Base-by-base conservation (phyloP, 2,113 vertebrate genomes). In the Eudyptes chrysolophus region DNA sequence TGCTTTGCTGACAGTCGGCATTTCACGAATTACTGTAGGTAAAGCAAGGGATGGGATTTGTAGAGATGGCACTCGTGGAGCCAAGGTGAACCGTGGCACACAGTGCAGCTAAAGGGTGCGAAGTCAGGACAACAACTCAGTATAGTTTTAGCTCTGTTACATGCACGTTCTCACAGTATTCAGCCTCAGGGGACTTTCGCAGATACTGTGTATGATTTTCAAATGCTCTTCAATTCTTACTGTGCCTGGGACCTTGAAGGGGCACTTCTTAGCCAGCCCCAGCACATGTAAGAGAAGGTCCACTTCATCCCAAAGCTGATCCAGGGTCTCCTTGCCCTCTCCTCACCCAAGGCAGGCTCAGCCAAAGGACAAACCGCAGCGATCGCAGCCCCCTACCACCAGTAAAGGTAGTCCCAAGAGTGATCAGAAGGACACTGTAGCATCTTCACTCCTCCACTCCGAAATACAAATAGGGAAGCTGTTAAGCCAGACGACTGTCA, bases 51-150 rank as follows among this genome's bases (percentile, higher is more conserved):
- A 74, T 13, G 38, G 44, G 66, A 42, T 22, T 16, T 22, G 4
- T 2, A 13, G 65, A 32, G 55, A 10, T 7, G 40, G 61, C 34
- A 52, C 16, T 27, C 0, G 0, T 0, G 9, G 17, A 54, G 34
- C 7, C 5, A 29, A 44, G 27, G 55, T 2, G 1, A 51, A 44
- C 36, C 0, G 0, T 3, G 7, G 32, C 36, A 32, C 49, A 13
- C 3, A 3, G n/a, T 4, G 1, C 38, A 42, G 44, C 30, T 38
- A 9, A 34, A 69, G 54, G 51, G 13, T 11, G 38, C 5, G 0
- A 48, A 32, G 13, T 5, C 16, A 24, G 22, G 25, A 17, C 15
- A 51, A 42, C 21, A 34, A 10, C 6, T 25, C 57, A 2, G 29
- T 1, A 2, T 0, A 2, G 34, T 30, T 92, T 26, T 2, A 72